A percentile compares a stretch with the other conserved stretches of the same genome.
These are phyloP conservation scores for Zaprionus inermis DNA, from an alignment of 1,140 invertebrate species.

Conservation along the genomic window DNA sequence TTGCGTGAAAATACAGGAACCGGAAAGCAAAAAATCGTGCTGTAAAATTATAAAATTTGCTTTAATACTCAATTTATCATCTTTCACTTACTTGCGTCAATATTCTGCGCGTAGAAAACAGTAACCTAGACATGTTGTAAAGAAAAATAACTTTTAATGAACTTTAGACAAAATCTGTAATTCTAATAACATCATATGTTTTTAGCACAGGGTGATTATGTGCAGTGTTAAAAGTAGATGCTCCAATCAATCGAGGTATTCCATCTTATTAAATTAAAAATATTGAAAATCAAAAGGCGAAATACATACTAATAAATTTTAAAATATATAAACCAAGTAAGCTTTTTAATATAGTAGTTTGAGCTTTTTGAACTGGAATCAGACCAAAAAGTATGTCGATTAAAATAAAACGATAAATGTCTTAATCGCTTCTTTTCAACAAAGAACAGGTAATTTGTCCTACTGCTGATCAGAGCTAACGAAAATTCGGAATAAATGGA, in stretches of 20 bases:
- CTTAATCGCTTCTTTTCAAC: too few relatives aligned
- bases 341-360: too few relatives aligned
- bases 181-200: slow-evolving; percentile 45
- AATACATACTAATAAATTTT: too few relatives aligned
- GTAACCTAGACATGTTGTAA: slow-evolving; percentile 60
- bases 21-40: slow-evolving; percentile 68
- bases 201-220: slow-evolving; percentile 36
- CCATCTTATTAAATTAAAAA: background rate
- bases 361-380: too few relatives aligned
- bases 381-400: too few relatives aligned
- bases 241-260: background rate
- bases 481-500: too few relatives aligned
- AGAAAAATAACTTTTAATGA: slow-evolving; percentile 16
- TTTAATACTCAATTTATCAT: background rate
- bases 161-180: slow-evolving; percentile 38
- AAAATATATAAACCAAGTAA: too few relatives aligned
- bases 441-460: too few relatives aligned
- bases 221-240: background rate
- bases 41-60: slow-evolving; percentile 25
- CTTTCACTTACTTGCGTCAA: slow-evolving; percentile 54
- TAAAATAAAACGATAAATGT: too few relatives aligned
- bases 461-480: too few relatives aligned
- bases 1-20: slow-evolving; percentile 55
- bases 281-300: background rate
- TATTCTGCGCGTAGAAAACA: slow-evolving; percentile 60